Evolutionary conservation across 2,113 vertebrate species (phyloP).

Genomic region (Cryptotis parvus): DNA sequence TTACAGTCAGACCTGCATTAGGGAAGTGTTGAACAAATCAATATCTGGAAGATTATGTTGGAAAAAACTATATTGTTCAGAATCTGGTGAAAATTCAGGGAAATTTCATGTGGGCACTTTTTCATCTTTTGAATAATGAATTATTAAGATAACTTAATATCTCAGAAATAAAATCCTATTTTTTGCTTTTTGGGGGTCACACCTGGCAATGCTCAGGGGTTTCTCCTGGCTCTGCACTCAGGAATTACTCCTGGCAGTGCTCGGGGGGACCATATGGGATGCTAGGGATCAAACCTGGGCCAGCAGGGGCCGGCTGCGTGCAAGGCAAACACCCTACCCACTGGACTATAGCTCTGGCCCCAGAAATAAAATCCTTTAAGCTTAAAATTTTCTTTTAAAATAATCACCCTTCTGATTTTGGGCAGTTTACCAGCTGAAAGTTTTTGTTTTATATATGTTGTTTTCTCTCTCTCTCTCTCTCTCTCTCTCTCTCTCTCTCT

Average conservation of each 20-base stretch:
- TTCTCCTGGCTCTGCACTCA: no score
- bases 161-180: neutral
- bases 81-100: neutral
- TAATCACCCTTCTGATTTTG: neutral
- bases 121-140: neutral
- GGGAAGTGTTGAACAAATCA: neutral
- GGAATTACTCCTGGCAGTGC: no score
- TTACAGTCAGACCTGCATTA: neutral
- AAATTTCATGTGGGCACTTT: neutral
- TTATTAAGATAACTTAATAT: neutral
- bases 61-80: neutral
- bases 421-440: neutral
- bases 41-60: neutral
- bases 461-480: constrained; percentile 7
- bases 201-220: no score
- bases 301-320: no score
- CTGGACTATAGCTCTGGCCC: no score
- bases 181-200: no score
- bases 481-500: neutral
- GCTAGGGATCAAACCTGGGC: no score
- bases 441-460: neutral
- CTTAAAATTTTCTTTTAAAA: neutral
- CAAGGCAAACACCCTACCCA: no score
- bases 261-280: no score
- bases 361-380: neutral